Conservation (phyloP, 2,113 vertebrate genomes). For the Psephotus haematonotus region DNA sequence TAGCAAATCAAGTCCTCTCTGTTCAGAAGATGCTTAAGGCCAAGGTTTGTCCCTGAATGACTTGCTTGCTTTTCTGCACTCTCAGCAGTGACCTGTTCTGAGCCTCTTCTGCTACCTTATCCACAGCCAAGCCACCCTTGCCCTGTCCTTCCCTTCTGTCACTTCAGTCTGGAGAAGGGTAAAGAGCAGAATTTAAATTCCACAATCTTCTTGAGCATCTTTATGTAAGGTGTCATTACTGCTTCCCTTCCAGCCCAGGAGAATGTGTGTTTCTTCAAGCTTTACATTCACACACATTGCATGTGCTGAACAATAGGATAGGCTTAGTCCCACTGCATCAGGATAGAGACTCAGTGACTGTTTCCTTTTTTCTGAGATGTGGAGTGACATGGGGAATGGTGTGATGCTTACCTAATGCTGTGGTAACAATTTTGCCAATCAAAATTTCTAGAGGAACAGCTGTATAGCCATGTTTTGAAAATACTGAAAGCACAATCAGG, state of each 20-base stretch:
- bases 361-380: neutral
- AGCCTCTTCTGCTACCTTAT: neutral
- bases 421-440: neutral
- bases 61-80: neutral
- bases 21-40: neutral
- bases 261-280: neutral
- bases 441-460: neutral
- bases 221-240: neutral
- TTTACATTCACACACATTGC: rapidly evolving
- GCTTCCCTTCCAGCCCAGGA: neutral
- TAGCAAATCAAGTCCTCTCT: neutral
- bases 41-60: neutral
- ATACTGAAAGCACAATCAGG: neutral
- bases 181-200: neutral
- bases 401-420: neutral
- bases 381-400: neutral
- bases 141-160: neutral
- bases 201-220: neutral
- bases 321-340: neutral
- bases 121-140: neutral
- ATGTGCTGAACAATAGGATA: neutral
- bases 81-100: neutral
- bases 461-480: neutral
- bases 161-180: neutral
- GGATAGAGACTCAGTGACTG: neutral